A percentile compares a stretch with the other conserved stretches of the same genome.
phyloP scores from a whole-genome alignment of 2,888 invertebrate genomes.

The Pristionchus entomophagus region DNA sequence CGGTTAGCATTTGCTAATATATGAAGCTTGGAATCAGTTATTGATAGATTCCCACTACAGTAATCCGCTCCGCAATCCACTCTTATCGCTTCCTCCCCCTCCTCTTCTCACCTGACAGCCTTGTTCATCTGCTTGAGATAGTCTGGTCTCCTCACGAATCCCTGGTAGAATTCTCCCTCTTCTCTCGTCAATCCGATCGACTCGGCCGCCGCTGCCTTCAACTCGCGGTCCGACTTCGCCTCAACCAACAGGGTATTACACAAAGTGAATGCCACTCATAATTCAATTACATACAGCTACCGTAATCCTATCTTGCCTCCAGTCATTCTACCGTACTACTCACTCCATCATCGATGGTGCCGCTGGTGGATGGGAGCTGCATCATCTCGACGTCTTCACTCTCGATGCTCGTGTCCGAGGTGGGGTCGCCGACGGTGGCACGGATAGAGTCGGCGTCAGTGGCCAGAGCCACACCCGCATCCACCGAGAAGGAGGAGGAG shows the following conservation, averaged over 20 bases:
- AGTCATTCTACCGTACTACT: neutral
- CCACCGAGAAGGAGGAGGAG: slow-evolving; percentile 11
- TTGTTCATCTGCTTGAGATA: neutral
- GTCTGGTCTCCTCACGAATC: slow-evolving; percentile 52
- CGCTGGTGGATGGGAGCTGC: neutral
- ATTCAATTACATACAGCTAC: neutral
- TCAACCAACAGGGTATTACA: neutral
- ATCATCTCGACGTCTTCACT: slow-evolving; percentile 30
- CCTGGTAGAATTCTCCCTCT: slow-evolving; percentile 58
- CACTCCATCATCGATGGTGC: neutral
- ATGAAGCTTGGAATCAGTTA: neutral
- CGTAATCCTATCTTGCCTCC: neutral
- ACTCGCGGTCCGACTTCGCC: slow-evolving; percentile 13
- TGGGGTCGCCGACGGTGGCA: neutral
- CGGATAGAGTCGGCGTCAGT: neutral
- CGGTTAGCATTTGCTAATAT: neutral
- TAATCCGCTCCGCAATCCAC: no score
- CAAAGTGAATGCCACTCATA: neutral
- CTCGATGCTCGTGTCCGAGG: slow-evolving; percentile 19
- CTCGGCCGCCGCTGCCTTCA: neutral
- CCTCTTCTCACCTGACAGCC: neutral
- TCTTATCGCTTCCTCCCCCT: no score
- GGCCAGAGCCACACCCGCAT: neutral
- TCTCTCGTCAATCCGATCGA: slow-evolving; percentile 45
- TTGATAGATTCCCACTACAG: neutral